phyloP scores from a whole-genome alignment of 2,797 vertebrate genomes.

The Antrozous pallidus region DNA sequence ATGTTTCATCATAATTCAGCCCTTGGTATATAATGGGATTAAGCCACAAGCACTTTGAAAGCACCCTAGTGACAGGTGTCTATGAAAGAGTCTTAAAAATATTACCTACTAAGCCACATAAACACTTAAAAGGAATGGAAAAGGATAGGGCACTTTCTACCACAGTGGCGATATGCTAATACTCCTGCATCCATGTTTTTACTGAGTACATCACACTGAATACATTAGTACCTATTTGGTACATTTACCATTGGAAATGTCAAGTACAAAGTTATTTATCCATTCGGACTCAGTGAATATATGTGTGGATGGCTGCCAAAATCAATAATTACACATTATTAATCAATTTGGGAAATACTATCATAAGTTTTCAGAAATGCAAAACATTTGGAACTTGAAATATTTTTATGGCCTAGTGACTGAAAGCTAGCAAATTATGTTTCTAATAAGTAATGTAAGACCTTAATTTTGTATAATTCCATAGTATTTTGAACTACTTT shows the following conservation, averaged over 20 bases:
- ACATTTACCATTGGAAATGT: constrained; percentile 28
- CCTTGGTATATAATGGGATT: constrained; percentile 7
- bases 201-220: not conserved
- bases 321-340: constrained; percentile 10
- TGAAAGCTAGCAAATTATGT: constrained; percentile 37
- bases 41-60: constrained; percentile 19
- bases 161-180: not conserved
- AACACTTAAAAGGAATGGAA: not conserved
- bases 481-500: not conserved
- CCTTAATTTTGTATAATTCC: not conserved
- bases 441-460: constrained; percentile 4
- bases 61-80: not conserved
- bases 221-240: not conserved
- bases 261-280: not conserved
- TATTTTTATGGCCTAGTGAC: constrained; percentile 7
- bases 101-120: constrained; percentile 4
- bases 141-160: not conserved
- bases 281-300: not conserved
- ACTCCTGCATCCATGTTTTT: not conserved
- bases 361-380: not conserved
- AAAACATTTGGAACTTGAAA: not conserved
- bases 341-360: constrained; percentile 44
- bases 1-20: constrained; percentile 9
- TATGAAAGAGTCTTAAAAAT: constrained; percentile 3
- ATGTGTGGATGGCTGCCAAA: not conserved